A percentile compares a stretch with the other conserved stretches of the same genome.
phyloP scores from a whole-genome alignment of 1,140 invertebrate genomes.

The Branchinecta lynchi region DNA sequence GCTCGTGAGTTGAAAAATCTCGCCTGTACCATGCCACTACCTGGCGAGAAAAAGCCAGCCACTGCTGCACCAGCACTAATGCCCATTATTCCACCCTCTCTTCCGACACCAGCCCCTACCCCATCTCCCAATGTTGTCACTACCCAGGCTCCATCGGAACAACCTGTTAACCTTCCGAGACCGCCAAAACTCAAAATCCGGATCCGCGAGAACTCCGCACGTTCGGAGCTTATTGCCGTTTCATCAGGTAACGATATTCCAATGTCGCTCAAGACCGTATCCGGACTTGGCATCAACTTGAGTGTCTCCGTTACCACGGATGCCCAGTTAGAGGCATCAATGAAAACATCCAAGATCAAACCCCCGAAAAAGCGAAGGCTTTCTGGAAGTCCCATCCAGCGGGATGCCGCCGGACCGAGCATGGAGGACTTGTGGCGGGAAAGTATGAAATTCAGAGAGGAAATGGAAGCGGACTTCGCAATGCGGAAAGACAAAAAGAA shows the following conservation, averaged over 20 bases:
- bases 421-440: conserved; percentile 62
- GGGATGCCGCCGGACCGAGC: conserved; percentile 33
- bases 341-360: conserved; percentile 36
- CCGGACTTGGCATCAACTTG: background rate
- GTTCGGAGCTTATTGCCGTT: background rate
- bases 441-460: conserved; percentile 69
- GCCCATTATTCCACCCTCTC: background rate
- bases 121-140: conserved; percentile 7
- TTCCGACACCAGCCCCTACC: conserved; percentile 16
- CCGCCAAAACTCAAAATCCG: conserved; percentile 69
- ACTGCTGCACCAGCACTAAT: conserved; percentile 16
- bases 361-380: conserved; percentile 61
- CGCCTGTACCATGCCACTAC: conserved; percentile 23
- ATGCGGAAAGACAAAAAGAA: conserved; percentile 22
- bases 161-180: conserved; percentile 23
- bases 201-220: conserved; percentile 37
- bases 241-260: background rate
- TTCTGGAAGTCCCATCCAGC: conserved; percentile 13
- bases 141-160: conserved; percentile 12
- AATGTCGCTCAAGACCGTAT: conserved; percentile 1
- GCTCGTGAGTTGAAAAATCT: conserved; percentile 25
- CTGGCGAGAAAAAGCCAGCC: conserved; percentile 21
- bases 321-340: conserved; percentile 19
- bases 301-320: background rate
- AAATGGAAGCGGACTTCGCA: conserved; percentile 60